Conservation (phyloP, 1,140 invertebrate species). For the Aleiodes sp. region DNA sequence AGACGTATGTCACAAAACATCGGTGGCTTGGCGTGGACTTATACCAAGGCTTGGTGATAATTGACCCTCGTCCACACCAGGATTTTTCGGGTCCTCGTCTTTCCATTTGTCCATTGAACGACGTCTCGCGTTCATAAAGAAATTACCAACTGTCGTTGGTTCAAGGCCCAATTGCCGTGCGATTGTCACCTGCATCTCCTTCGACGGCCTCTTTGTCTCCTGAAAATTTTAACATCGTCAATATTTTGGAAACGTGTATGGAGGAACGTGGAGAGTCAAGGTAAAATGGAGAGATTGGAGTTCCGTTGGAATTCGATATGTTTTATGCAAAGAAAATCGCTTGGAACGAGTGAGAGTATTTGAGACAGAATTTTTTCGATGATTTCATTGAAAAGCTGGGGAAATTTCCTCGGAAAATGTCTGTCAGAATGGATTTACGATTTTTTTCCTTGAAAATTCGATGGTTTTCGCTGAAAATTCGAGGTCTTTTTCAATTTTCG, state of each 20-base stretch:
- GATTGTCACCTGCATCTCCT: conserved; percentile 99
- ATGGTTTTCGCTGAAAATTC: too few species aligned
- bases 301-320: too few species aligned
- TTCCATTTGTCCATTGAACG: conserved; percentile 99
- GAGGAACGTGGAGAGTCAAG: too few species aligned
- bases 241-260: too few species aligned
- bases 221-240: conserved; percentile 60
- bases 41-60: conserved; percentile 64
- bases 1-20: conserved; percentile 68
- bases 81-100: conserved; percentile 80
- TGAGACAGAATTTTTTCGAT: too few species aligned
- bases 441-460: too few species aligned
- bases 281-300: neutral
- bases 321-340: too few species aligned
- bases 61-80: conserved; percentile 61
- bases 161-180: conserved; percentile 96
- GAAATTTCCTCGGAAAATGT: too few species aligned
- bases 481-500: too few species aligned
- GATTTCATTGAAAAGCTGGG: too few species aligned
- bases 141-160: conserved; percentile 98
- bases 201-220: conserved; percentile 99
- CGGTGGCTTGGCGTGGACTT: conserved; percentile 60
- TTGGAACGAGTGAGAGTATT: too few species aligned
- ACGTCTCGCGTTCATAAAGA: conserved; percentile 99
- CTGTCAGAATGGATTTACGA: too few species aligned